A percentile compares a stretch with the other conserved stretches of the same genome.
These are phyloP conservation scores for Glandiceps talaboti DNA, from an alignment of 53 echinoderm and acorn worm species.

Conservation along the genomic window DNA sequence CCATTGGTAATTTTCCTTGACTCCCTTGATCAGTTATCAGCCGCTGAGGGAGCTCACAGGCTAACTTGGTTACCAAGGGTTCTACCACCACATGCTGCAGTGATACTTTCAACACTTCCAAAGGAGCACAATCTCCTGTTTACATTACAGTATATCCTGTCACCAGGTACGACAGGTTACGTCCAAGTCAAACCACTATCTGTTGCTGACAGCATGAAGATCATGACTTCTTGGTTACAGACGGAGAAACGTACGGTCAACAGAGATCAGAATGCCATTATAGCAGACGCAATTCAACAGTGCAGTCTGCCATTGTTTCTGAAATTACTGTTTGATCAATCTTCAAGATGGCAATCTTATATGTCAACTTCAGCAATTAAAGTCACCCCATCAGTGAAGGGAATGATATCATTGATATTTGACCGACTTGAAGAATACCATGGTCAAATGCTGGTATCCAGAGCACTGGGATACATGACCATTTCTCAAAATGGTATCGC, in stretches of 20 bases:
- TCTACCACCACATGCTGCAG: constrained; percentile 15
- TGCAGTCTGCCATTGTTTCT: constrained; percentile 39
- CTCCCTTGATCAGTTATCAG: constrained; percentile 27
- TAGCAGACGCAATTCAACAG: constrained; percentile 7
- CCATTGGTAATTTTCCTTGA: constrained; percentile 31
- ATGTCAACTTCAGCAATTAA: constrained; percentile 8
- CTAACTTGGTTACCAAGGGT: constrained; percentile 30
- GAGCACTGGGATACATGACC: constrained; percentile 30
- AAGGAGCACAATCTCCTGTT: constrained; percentile 26
- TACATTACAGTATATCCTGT: constrained; percentile 12
- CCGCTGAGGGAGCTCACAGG: constrained; percentile 27
- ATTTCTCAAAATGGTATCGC: constrained; percentile 24
- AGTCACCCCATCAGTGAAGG: constrained; percentile 8
- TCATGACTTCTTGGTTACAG: constrained; percentile 13
- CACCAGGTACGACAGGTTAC: constrained; percentile 2
- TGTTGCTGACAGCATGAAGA: constrained; percentile 8
- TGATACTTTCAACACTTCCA: constrained; percentile 31
- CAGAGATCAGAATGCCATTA: constrained; percentile 8
- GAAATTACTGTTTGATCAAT: constrained; percentile 29
- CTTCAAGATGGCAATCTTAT: constrained; percentile 29
- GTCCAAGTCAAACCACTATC: constrained; percentile 16
- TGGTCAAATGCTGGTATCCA: constrained; percentile 28
- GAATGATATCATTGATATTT: constrained; percentile 27
- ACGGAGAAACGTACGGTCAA: constrained; percentile 11
- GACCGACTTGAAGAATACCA: constrained; percentile 31